Evolutionary conservation across 2,113 vertebrate genomes (phyloP).

Genomic region (Carassius gibelio): DNA sequence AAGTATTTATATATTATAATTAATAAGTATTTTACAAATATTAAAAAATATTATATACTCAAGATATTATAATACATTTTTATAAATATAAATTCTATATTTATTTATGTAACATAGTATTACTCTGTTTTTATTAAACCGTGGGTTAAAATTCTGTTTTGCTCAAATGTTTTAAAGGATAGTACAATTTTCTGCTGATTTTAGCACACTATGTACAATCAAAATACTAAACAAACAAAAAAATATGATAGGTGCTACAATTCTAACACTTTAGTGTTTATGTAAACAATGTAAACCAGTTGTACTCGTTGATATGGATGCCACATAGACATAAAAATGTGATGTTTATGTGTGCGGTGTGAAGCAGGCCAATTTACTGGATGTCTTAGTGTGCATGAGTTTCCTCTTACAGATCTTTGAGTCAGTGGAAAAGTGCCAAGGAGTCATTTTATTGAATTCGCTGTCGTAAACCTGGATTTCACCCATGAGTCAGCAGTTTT

Average conservation of each 20-base stretch:
- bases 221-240: neutral
- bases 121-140: no score
- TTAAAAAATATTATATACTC: no score
- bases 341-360: neutral
- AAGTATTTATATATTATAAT: no score
- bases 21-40: no score
- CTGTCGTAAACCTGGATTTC: neutral
- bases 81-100: no score
- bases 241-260: neutral
- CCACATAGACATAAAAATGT: neutral
- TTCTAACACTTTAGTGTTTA: neutral
- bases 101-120: no score
- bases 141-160: neutral
- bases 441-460: neutral
- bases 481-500: slow-evolving; percentile 39
- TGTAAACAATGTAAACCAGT: neutral
- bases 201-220: neutral
- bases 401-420: neutral
- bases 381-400: neutral
- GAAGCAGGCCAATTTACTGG: neutral
- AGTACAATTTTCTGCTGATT: neutral
- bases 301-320: neutral
- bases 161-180: neutral
- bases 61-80: no score
- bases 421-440: slow-evolving; percentile 3